A percentile compares a stretch with the other conserved stretches of the same genome.
These are phyloP conservation scores for Cynocephalus volans DNA, from an alignment of 2,113 vertebrate species.

Conservation along the genomic window DNA sequence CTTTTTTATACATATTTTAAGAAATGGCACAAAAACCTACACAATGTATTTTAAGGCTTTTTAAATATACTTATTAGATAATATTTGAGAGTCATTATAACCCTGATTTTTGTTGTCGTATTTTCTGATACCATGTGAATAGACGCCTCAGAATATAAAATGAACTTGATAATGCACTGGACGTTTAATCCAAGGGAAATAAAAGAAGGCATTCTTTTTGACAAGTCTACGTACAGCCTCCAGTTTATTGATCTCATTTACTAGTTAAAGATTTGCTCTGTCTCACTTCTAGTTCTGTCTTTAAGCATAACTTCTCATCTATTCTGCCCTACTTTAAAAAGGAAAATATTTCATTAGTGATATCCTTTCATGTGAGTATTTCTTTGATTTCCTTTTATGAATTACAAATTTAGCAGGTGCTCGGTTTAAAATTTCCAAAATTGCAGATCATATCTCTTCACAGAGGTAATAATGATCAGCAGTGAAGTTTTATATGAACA, in stretches of 20 bases:
- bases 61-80: neutral
- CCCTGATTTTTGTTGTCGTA: neutral
- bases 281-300: neutral
- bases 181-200: neutral
- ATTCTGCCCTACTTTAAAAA: neutral
- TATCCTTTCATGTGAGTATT: neutral
- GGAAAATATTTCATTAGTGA: neutral
- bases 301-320: neutral
- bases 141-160: neutral
- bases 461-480: neutral
- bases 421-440: neutral
- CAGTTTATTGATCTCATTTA: neutral
- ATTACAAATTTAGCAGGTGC: neutral
- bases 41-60: neutral
- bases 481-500: neutral
- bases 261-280: neutral
- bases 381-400: slow-evolving; percentile 3
- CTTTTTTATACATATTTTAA: too few relatives aligned
- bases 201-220: neutral
- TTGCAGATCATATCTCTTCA: neutral
- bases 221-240: neutral
- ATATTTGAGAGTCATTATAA: slow-evolving; percentile 10
- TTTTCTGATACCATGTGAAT: neutral
- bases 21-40: neutral
- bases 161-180: neutral